Conservation (phyloP, 2,888 invertebrate species). For the Ophion costatus region DNA sequence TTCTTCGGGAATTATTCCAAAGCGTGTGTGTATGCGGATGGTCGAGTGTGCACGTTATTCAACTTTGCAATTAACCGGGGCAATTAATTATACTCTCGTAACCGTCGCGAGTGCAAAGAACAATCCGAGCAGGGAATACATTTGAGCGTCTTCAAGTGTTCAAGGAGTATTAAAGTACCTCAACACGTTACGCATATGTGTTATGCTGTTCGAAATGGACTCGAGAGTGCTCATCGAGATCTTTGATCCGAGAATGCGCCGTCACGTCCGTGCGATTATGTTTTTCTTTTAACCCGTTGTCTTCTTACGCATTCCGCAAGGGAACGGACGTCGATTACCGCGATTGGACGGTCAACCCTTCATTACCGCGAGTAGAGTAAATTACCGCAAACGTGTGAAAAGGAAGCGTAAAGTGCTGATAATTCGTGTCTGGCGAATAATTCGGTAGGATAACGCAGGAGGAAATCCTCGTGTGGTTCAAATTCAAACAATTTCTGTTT, state of each 20-base stretch:
- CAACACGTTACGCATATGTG: conserved; percentile 20
- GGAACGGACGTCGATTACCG: conserved; percentile 13
- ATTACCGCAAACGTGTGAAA: neutral
- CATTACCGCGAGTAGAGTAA: neutral
- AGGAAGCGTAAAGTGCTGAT: neutral
- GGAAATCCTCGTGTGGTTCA: neutral
- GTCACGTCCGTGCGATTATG: conserved; percentile 59
- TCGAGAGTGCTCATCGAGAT: conserved; percentile 44
- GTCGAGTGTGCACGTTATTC: conserved; percentile 19
- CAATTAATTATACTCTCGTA: conserved; percentile 59
- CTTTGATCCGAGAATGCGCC: conserved; percentile 47
- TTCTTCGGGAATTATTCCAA: conserved; percentile 1
- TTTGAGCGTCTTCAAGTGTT: conserved; percentile 48
- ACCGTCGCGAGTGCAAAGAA: conserved; percentile 57
- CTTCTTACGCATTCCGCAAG: conserved; percentile 23
- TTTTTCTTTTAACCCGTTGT: conserved; percentile 18
- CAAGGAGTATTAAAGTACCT: conserved; percentile 29
- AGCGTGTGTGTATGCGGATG: neutral
- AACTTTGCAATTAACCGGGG: conserved; percentile 57
- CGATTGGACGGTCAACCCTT: neutral
- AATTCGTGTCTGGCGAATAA: neutral
- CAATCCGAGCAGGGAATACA: conserved; percentile 58
- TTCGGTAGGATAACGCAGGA: neutral
- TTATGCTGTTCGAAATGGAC: conserved; percentile 12
- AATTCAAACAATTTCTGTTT: neutral